phyloP scores from a whole-genome alignment of 2,888 invertebrate genomes.

The Tetropium fuscum region DNA sequence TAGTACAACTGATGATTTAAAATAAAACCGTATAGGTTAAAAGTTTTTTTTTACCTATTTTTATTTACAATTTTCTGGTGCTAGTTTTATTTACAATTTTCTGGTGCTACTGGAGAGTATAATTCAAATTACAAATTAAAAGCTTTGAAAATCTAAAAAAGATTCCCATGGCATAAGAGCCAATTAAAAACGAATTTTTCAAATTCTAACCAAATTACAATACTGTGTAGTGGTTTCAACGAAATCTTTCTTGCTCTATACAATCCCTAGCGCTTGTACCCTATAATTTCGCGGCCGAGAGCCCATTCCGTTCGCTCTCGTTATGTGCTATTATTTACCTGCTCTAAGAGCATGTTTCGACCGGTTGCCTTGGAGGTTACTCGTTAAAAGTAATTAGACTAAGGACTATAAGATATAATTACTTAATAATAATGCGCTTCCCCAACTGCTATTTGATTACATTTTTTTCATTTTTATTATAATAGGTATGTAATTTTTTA shows the following conservation, averaged over 20 bases:
- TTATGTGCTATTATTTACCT: conserved; percentile 43
- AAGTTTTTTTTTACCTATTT: too few relatives aligned
- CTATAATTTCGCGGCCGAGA: conserved; percentile 44
- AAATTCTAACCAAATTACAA: too few relatives aligned
- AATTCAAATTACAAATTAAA: too few relatives aligned
- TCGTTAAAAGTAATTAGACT: conserved; percentile 56
- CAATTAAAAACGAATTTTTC: conserved; percentile 8
- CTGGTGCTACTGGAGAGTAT: too few relatives aligned
- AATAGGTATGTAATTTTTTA: conserved; percentile 17
- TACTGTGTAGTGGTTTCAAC: background rate
- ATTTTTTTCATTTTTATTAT: conserved; percentile 29
- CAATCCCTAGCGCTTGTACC: conserved; percentile 27
- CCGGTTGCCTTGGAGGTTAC: conserved; percentile 44
- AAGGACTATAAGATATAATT: conserved; percentile 52
- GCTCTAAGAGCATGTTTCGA: conserved; percentile 30
- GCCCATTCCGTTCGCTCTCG: conserved; percentile 37
- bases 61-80: too few relatives aligned
- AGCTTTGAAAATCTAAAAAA: too few relatives aligned
- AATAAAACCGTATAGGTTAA: too few relatives aligned
- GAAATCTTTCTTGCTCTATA: too few relatives aligned
- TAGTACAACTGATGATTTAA: too few relatives aligned
- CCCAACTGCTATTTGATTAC: conserved; percentile 33
- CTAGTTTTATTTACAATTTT: too few relatives aligned
- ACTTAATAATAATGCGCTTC: conserved; percentile 53
- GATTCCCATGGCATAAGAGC: background rate